Percentiles rank a stretch among this genome's conserved stretches.
phyloP scores from a whole-genome alignment of 2,888 invertebrate genomes.

The Mactromeris polynyma region DNA sequence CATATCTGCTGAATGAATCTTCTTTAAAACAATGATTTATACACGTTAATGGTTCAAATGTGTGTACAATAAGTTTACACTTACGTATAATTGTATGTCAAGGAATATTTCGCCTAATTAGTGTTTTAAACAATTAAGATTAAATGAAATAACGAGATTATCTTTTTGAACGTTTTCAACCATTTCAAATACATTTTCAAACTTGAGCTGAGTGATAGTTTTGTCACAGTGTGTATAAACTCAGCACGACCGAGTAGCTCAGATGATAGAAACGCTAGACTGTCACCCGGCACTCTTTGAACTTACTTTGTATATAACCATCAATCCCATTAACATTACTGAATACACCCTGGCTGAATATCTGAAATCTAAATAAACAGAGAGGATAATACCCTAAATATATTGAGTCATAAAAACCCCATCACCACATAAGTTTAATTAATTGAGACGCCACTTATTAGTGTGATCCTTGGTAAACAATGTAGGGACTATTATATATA shows the following conservation, averaged over 20 bases:
- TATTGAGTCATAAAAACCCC: too few relatives aligned
- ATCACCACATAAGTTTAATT: not conserved
- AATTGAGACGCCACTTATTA: not conserved
- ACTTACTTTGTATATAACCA: conserved; percentile 64
- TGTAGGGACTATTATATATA: too few relatives aligned
- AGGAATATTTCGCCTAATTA: not conserved
- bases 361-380: conserved; percentile 62
- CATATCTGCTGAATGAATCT: too few relatives aligned
- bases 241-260: not conserved
- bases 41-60: too few relatives aligned
- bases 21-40: too few relatives aligned
- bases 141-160: not conserved
- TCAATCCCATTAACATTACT: conserved; percentile 56
- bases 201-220: not conserved
- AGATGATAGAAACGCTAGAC: too few relatives aligned
- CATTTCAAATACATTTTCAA: not conserved
- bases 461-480: too few relatives aligned
- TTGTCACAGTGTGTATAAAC: not conserved
- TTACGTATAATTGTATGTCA: too few relatives aligned
- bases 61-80: too few relatives aligned
- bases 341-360: conserved; percentile 64
- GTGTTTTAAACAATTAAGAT: not conserved
- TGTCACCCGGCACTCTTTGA: not conserved
- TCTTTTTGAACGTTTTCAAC: not conserved
- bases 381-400: not conserved